A percentile compares a stretch with the other conserved stretches of the same genome.
Conservation (phyloP, 2,797 vertebrate species). For the Halcyon leucocephala region DNA sequence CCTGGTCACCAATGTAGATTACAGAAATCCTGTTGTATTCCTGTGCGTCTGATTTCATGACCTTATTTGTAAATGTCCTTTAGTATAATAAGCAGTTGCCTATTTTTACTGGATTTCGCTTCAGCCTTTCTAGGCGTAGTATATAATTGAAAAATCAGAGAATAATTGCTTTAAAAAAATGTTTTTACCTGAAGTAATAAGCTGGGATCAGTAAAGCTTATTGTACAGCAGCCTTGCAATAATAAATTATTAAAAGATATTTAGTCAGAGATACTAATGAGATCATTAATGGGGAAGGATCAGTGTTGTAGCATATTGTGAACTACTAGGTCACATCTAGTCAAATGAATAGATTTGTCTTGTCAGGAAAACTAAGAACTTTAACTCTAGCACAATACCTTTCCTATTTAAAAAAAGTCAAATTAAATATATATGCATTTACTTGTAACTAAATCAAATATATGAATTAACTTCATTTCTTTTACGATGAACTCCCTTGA, state of each 20-base stretch:
- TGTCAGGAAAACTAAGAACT: neutral
- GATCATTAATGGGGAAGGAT: neutral
- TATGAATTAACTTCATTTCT: fast-evolving
- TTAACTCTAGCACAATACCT: neutral
- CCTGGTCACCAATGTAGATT: fast-evolving
- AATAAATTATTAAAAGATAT: neutral
- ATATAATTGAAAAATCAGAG: neutral
- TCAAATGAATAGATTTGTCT: neutral
- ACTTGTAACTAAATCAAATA: neutral
- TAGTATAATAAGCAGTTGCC: neutral
- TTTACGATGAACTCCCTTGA: neutral
- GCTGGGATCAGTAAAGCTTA: neutral
- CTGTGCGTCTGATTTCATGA: neutral
- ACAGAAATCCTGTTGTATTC: neutral
- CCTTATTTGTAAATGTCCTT: neutral
- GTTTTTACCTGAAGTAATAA: neutral
- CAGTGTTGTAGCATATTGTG: neutral
- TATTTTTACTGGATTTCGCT: neutral
- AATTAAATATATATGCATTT: neutral
- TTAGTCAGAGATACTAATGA: neutral
- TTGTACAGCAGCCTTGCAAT: neutral
- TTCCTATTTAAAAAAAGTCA: neutral
- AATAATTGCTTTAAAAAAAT: neutral
- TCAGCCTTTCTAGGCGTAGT: neutral
- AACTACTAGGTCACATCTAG: neutral